Evolutionary conservation across 2,797 vertebrate species (phyloP).

Genomic region (Cossypha niveicapilla): DNA sequence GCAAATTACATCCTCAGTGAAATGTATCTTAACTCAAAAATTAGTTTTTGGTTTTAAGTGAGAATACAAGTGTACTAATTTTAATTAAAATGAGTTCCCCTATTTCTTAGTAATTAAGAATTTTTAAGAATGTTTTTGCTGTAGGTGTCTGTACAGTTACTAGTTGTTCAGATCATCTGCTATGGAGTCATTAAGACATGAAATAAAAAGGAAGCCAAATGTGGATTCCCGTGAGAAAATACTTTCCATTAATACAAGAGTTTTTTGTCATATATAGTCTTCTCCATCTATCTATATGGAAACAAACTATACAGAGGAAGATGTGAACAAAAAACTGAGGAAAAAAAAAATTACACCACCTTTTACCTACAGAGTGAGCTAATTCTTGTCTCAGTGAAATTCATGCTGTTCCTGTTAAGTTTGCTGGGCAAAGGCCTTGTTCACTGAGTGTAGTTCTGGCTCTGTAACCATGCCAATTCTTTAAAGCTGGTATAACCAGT

Average conservation of each 20-base stretch:
- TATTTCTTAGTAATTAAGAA: not conserved
- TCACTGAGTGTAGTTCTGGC: not conserved
- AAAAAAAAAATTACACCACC: not conserved
- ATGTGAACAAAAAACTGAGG: not conserved
- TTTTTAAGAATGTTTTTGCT: not conserved
- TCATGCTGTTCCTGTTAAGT: not conserved
- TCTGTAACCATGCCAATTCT: not conserved
- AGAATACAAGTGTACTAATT: not conserved
- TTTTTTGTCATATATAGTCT: not conserved
- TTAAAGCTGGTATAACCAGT: not conserved
- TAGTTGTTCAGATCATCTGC: not conserved
- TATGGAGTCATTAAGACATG: not conserved
- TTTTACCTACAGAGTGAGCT: not conserved
- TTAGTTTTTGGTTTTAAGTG: not conserved
- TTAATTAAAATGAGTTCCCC: not conserved
- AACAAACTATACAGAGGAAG: not conserved
- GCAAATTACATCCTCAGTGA: not conserved
- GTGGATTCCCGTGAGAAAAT: not conserved
- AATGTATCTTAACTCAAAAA: not conserved
- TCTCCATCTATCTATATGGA: not conserved
- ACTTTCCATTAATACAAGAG: not conserved
- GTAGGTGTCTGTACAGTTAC: not conserved
- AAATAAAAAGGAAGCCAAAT: not conserved
- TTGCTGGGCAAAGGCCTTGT: not conserved
- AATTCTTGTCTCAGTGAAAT: not conserved